phyloP scores from a whole-genome alignment of 1,140 invertebrate species.

The Nephila pilipes region DNA sequence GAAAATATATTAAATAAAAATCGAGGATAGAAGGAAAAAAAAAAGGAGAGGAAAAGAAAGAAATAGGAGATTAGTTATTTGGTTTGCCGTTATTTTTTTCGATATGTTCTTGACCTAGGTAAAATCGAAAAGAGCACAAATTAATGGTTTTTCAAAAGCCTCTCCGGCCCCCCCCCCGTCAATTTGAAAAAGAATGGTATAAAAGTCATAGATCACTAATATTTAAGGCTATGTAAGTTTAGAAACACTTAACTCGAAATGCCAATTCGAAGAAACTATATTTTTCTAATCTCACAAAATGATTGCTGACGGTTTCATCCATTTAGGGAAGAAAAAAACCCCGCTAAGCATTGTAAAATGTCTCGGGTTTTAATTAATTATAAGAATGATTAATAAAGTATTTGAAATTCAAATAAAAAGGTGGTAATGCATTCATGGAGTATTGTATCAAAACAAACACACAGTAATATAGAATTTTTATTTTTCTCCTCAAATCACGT shows the following conservation, averaged over 20 bases:
- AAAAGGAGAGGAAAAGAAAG: not conserved
- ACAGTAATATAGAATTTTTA: too few species aligned
- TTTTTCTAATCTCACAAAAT: not conserved
- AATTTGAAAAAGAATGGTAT: not conserved
- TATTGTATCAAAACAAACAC: too few species aligned
- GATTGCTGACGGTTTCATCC: not conserved
- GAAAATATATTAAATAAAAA: conserved; percentile 26
- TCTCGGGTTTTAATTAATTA: too few species aligned
- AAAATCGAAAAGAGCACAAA: conserved; percentile 43
- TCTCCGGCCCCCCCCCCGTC: not conserved
- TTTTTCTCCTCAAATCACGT: too few species aligned
- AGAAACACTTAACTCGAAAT: not conserved
- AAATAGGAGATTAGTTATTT: conserved; percentile 18
- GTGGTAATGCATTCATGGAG: too few species aligned
- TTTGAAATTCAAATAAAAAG: too few species aligned
- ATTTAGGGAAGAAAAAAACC: too few species aligned
- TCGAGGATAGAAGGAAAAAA: not conserved
- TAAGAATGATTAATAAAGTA: too few species aligned
- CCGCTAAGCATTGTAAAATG: too few species aligned
- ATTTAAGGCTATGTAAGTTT: not conserved
- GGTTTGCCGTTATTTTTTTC: not conserved
- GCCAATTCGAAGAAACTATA: not conserved
- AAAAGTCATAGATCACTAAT: not conserved
- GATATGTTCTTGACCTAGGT: not conserved
- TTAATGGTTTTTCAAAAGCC: conserved; percentile 36